Base-by-base conservation (phyloP, 2,888 invertebrate genomes). In the Pyrrhia umbra region DNA sequence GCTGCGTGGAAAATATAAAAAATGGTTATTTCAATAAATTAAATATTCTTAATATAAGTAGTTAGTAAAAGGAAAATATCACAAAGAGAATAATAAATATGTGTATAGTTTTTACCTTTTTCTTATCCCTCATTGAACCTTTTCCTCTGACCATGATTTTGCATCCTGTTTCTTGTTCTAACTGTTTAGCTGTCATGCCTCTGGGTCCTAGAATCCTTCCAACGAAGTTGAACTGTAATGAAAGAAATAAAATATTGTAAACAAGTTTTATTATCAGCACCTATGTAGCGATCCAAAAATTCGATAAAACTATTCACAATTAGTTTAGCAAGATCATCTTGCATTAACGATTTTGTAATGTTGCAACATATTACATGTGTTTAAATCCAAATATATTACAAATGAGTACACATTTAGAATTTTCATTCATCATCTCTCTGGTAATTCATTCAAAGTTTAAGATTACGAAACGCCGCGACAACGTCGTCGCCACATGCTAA, bases 91-190 rank as follows among this genome's bases (percentile, higher is more conserved):
- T 37, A n/a, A 46, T 42, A 64, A 72, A 56, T 62, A 73, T 47
- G 60, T 57, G 54, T 43, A n/a, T 57, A 40, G 39, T 57, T 88
- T 95, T 95, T 96, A 99, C 99, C 98, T 99, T 99, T 96, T 99
- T 98, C 96, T 99, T 99, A 95, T 99, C 99, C 94, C 99, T 96
- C 99, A 99, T 99, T 68, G 99, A 99, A 76, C 99, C 99, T 95
- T 99, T 99, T 91, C 99, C 99, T 96, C 99, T 97, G 88, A 99
- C 99, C 99, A 99, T 99, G 89, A 99, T 99, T 97, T 99, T 99
- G 96, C 99, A 99, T 84, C 99, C 99, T 85, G 99, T 99, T 96
- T 99, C 99, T 95, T 99, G 99, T 95, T 99, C 99, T 92, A 99
- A 95, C 96, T 99, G 99, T 95, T 99, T 99, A 57, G 99, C 99